Percentiles rank a stretch among this genome's conserved stretches.
phyloP scores from a whole-genome alignment of 2,113 vertebrate species.

The Chauna torquata region DNA sequence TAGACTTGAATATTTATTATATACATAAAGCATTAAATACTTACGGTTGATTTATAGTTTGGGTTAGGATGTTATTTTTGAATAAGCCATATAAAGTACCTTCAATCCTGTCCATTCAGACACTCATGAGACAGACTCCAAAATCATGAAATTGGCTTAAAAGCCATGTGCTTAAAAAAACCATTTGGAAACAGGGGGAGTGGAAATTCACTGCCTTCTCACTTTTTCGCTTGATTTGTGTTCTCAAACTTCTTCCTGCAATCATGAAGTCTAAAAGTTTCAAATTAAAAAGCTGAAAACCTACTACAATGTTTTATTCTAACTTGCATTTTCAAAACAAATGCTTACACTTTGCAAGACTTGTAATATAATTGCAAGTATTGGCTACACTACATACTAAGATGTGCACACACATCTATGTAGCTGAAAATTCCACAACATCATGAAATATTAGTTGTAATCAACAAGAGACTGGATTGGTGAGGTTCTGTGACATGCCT shows the following conservation, averaged over 20 bases:
- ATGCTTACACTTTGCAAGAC: not conserved
- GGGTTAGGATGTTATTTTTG: constrained; percentile 62
- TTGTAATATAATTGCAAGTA: not conserved
- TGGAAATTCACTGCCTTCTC: not conserved
- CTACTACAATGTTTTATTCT: not conserved
- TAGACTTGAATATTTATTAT: constrained; percentile 61
- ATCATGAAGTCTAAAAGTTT: not conserved
- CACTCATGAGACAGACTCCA: not conserved
- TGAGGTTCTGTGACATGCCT: constrained; percentile 13
- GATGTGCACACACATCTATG: not conserved
- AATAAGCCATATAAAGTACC: constrained; percentile 61
- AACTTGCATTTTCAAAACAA: not conserved
- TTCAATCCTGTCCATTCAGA: constrained; percentile 56
- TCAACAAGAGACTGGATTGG: not conserved
- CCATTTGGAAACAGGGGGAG: not conserved
- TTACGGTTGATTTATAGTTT: constrained; percentile 59
- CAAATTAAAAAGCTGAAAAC: constrained; percentile 13
- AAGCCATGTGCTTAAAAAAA: constrained; percentile 3
- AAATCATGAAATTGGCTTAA: constrained; percentile 33
- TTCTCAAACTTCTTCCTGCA: constrained; percentile 10
- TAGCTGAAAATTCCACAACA: not conserved
- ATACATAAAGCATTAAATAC: constrained; percentile 63
- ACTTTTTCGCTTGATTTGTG: constrained; percentile 5
- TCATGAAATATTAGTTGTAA: constrained; percentile 12
- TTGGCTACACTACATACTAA: not conserved